Percentiles rank a stretch among this genome's conserved stretches.
These are phyloP conservation scores for Agriopis marginaria DNA, from an alignment of 2,888 invertebrate genomes.

Conservation along the genomic window DNA sequence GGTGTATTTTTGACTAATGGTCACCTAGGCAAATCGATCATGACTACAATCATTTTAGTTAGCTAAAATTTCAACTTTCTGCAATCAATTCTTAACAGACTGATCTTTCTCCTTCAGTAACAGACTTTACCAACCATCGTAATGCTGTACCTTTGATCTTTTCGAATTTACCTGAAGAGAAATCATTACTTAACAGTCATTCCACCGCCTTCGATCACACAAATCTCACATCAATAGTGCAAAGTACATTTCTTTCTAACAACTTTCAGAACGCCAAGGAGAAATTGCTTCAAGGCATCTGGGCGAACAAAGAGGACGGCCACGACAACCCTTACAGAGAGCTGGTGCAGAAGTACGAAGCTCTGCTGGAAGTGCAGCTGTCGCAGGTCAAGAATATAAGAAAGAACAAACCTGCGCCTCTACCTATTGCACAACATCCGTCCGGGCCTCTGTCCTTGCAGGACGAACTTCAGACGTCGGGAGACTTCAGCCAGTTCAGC, in stretches of 20 bases:
- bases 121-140: slow-evolving; percentile 22
- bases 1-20: slow-evolving; percentile 80
- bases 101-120: slow-evolving; percentile 35
- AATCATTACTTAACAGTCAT: slow-evolving; percentile 37
- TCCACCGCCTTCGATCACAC: slow-evolving; percentile 17
- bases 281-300: slow-evolving; percentile 82
- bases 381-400: slow-evolving; percentile 86
- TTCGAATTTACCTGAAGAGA: slow-evolving; percentile 25
- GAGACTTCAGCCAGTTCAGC: slow-evolving; percentile 89
- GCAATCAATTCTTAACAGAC: slow-evolving; percentile 23
- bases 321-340: slow-evolving; percentile 91
- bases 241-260: slow-evolving; percentile 35
- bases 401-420: slow-evolving; percentile 68
- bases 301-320: slow-evolving; percentile 83
- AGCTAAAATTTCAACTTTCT: slow-evolving; percentile 15
- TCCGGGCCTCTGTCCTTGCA: slow-evolving; percentile 86
- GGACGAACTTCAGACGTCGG: slow-evolving; percentile 92
- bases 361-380: slow-evolving; percentile 91
- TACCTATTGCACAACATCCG: slow-evolving; percentile 66
- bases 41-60: slow-evolving; percentile 18
- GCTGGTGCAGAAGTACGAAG: slow-evolving; percentile 94
- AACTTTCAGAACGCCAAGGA: slow-evolving; percentile 80
- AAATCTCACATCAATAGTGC: background rate
- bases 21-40: slow-evolving; percentile 32
- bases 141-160: slow-evolving; percentile 19